Conservation (phyloP, 2,113 vertebrate genomes). For the Dolichotis patagonum region DNA sequence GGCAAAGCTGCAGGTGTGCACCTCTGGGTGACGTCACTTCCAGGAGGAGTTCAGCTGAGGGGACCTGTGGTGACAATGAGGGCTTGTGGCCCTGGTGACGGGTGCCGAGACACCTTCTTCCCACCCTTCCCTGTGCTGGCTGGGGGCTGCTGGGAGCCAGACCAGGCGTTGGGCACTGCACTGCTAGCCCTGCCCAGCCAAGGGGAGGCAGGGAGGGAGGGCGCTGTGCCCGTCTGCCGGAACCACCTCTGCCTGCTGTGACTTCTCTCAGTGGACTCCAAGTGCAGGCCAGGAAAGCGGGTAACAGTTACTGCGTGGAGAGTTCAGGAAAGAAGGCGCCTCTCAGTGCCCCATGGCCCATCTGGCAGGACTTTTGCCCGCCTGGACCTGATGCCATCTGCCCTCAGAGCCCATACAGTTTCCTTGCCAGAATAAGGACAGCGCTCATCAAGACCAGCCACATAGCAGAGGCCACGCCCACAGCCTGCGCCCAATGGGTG, state of each 20-base stretch:
- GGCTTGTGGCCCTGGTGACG: background rate
- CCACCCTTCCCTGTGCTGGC: background rate
- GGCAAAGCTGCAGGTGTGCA: background rate
- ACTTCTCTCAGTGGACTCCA: too few species aligned
- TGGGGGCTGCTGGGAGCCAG: background rate
- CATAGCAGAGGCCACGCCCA: background rate
- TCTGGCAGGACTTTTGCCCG: background rate
- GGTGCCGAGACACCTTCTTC: too few species aligned
- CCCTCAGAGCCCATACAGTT: background rate
- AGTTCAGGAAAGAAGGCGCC: background rate
- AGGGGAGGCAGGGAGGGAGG: background rate
- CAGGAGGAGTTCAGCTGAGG: background rate
- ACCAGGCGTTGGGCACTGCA: background rate
- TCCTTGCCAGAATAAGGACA: fast-evolving
- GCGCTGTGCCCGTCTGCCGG: background rate
- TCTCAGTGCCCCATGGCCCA: background rate
- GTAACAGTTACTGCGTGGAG: background rate
- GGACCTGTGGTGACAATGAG: too few species aligned
- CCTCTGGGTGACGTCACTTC: background rate
- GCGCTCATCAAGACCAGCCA: background rate
- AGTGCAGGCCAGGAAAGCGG: too few species aligned
- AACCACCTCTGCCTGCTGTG: background rate
- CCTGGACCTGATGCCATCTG: fast-evolving
- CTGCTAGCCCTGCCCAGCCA: background rate
- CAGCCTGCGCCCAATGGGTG: background rate